phyloP scores from a whole-genome alignment of 2,888 invertebrate genomes.

The Polydrusus tereticollis region DNA sequence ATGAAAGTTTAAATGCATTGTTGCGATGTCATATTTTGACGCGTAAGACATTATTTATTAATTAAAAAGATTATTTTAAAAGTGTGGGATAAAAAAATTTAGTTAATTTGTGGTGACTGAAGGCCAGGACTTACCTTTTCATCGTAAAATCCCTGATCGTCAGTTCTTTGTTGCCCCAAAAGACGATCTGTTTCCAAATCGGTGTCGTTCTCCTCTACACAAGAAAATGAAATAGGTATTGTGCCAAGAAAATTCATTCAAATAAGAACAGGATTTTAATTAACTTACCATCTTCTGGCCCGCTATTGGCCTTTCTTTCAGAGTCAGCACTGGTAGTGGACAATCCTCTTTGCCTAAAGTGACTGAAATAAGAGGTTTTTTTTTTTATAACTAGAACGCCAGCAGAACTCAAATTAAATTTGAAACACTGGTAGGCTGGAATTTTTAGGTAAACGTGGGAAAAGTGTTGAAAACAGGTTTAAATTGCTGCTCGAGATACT shows the following conservation, averaged over 20 bases:
- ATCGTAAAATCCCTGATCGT: conserved; percentile 92
- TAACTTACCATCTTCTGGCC: conserved; percentile 70
- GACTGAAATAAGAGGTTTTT: too few species aligned
- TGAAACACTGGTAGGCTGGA: too few species aligned
- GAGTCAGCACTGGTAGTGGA: conserved; percentile 71
- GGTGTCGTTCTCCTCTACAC: conserved; percentile 90
- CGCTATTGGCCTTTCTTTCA: conserved; percentile 77
- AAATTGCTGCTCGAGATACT: too few species aligned
- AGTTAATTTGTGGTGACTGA: not conserved
- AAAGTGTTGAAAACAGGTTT: too few species aligned
- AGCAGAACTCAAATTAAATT: too few species aligned
- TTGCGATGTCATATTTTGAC: too few species aligned
- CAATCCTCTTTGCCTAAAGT: conserved; percentile 71
- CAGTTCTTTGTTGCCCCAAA: conserved; percentile 94
- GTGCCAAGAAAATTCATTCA: not conserved
- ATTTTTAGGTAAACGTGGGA: too few species aligned
- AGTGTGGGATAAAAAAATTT: not conserved
- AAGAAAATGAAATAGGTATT: not conserved
- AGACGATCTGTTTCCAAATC: conserved; percentile 98
- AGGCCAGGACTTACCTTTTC: conserved; percentile 75
- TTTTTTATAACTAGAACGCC: too few species aligned
- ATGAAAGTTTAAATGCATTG: not conserved
- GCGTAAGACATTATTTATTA: too few species aligned
- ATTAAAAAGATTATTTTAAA: not conserved
- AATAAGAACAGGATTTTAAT: not conserved